Conservation (phyloP, 2,113 vertebrate genomes). For the Elachura formosa region DNA sequence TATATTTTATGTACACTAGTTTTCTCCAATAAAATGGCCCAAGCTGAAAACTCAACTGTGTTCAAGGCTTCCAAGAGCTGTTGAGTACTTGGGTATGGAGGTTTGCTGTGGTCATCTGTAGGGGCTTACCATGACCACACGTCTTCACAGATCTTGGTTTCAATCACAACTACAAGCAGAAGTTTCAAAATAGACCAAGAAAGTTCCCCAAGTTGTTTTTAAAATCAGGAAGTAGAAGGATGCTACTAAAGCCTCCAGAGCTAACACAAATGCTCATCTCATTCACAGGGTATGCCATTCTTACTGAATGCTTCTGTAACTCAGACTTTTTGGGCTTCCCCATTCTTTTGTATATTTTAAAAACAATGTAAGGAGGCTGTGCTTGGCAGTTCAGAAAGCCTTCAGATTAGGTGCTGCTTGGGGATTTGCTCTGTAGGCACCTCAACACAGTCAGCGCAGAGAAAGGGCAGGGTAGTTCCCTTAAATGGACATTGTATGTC, state of each 20-base stretch:
- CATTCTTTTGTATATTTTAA: background rate
- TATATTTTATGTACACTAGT: background rate
- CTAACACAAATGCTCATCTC: background rate
- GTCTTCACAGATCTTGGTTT: background rate
- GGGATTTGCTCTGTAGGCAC: background rate
- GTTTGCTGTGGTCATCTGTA: background rate
- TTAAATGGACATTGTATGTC: background rate
- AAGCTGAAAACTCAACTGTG: background rate
- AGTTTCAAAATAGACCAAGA: conserved; percentile 25
- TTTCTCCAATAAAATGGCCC: background rate
- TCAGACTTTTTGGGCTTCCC: background rate
- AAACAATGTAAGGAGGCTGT: background rate
- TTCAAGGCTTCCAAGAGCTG: background rate
- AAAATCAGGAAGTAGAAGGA: conserved; percentile 17
- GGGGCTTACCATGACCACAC: background rate
- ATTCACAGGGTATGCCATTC: background rate
- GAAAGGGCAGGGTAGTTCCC: background rate
- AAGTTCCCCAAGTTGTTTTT: background rate
- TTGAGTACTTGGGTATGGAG: background rate
- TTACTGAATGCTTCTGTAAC: background rate
- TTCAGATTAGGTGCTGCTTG: background rate
- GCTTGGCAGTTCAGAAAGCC: background rate
- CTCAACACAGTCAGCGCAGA: background rate
- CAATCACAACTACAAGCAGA: conserved; percentile 12
- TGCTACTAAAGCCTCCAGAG: background rate